Evolutionary conservation across 2,888 invertebrate species (phyloP).

Genomic region (Hetaerina titia): DNA sequence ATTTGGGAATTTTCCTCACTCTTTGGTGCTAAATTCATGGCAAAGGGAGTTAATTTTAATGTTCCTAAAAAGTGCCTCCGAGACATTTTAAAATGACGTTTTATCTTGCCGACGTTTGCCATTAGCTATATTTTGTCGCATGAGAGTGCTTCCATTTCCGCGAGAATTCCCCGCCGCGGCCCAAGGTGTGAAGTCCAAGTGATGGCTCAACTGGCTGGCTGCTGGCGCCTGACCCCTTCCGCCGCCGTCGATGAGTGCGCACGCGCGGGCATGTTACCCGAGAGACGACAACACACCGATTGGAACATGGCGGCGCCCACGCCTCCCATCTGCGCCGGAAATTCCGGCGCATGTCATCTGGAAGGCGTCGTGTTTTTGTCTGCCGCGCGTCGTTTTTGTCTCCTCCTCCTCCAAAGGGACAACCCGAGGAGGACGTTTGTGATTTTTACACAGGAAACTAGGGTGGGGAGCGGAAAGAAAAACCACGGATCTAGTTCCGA

Average conservation of each 20-base stretch:
- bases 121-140: background rate
- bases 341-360: constrained; percentile 63
- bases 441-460: background rate
- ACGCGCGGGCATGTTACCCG: constrained; percentile 10
- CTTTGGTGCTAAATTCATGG: background rate
- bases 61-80: background rate
- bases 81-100: background rate
- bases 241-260: background rate
- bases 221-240: background rate
- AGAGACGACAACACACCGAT: background rate
- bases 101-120: background rate
- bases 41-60: background rate
- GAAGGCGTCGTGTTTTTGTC: constrained; percentile 34
- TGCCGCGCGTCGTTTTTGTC: background rate
- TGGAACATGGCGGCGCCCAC: constrained; percentile 60
- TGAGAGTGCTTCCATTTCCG: background rate
- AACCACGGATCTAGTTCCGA: background rate
- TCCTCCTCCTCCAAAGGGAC: background rate
- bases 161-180: background rate
- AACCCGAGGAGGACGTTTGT: constrained; percentile 28
- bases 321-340: constrained; percentile 52
- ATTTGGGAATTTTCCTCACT: background rate
- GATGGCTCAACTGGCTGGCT: background rate
- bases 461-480: background rate
- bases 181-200: background rate